A percentile compares a stretch with the other conserved stretches of the same genome.
Evolutionary conservation across 92 coral and sea anemone species (phyloP).

Genomic region (Montipora capitata): DNA sequence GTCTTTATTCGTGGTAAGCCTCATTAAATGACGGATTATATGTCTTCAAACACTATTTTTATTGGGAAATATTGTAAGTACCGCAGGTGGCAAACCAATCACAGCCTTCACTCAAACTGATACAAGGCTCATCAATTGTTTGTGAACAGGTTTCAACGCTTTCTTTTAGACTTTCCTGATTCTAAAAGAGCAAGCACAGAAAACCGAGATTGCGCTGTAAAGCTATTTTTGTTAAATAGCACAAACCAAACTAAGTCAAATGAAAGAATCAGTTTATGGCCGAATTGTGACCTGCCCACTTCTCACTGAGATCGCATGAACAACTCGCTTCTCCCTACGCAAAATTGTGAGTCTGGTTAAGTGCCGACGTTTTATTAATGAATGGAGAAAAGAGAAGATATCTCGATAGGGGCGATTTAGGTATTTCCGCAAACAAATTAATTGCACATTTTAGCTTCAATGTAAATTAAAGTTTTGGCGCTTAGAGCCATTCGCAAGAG

Average conservation of each 20-base stretch:
- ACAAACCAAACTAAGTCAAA: too few relatives aligned
- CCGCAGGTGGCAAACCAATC: constrained; percentile 22
- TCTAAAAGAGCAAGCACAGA: too few relatives aligned
- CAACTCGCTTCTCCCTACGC: not conserved
- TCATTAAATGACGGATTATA: constrained; percentile 15
- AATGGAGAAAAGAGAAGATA: constrained; percentile 48
- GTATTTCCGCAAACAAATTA: constrained; percentile 64
- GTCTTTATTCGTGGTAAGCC: not conserved
- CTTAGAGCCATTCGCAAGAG: constrained; percentile 45
- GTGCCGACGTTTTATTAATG: constrained; percentile 63
- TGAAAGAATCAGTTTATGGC: too few relatives aligned
- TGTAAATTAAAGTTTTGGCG: constrained; percentile 68
- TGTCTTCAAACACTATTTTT: constrained; percentile 27
- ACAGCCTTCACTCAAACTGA: not conserved
- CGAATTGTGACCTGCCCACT: too few relatives aligned
- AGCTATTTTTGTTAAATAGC: too few relatives aligned
- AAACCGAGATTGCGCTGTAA: too few relatives aligned
- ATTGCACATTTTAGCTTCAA: constrained; percentile 66
- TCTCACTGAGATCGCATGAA: too few relatives aligned
- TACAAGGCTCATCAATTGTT: not conserved
- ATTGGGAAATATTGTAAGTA: not conserved
- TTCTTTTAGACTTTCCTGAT: not conserved
- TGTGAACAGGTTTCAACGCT: not conserved
- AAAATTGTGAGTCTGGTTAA: constrained; percentile 30
- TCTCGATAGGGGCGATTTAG: constrained; percentile 65